Conservation (phyloP, 2,113 vertebrate species). For the Myotis lucifugus region DNA sequence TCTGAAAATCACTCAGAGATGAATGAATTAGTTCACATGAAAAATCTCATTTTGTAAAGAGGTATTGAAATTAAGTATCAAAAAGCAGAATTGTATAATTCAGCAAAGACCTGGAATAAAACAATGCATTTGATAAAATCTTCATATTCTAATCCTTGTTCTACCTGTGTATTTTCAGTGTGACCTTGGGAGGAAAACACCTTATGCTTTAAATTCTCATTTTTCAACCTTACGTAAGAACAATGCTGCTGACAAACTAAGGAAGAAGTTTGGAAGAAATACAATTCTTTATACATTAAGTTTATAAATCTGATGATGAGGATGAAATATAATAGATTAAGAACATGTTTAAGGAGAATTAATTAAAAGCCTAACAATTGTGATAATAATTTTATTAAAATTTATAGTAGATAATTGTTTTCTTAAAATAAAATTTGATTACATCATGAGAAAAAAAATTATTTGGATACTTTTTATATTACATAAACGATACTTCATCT, state of each 20-base stretch:
- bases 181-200: not conserved
- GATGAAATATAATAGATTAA: not conserved
- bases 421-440: slow-evolving; percentile 15
- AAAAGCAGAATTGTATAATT: not conserved
- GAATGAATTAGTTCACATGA: not conserved
- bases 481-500: not conserved
- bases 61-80: not conserved
- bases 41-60: not conserved
- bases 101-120: not conserved
- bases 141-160: not conserved
- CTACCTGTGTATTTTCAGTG: not conserved
- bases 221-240: not conserved
- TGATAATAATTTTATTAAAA: not conserved
- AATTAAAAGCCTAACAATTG: not conserved
- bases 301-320: not conserved
- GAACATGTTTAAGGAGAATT: not conserved
- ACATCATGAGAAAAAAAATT: not conserved
- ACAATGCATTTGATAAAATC: not conserved
- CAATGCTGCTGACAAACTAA: not conserved
- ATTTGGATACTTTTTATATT: not conserved
- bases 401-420: not conserved
- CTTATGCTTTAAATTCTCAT: not conserved
- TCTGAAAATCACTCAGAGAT: slow-evolving; percentile 16
- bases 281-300: not conserved
- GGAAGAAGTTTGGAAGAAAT: not conserved